These are phyloP conservation scores for Thecocarcelia acutangulata DNA, from an alignment of 2,888 invertebrate genomes.

Conservation along the genomic window DNA sequence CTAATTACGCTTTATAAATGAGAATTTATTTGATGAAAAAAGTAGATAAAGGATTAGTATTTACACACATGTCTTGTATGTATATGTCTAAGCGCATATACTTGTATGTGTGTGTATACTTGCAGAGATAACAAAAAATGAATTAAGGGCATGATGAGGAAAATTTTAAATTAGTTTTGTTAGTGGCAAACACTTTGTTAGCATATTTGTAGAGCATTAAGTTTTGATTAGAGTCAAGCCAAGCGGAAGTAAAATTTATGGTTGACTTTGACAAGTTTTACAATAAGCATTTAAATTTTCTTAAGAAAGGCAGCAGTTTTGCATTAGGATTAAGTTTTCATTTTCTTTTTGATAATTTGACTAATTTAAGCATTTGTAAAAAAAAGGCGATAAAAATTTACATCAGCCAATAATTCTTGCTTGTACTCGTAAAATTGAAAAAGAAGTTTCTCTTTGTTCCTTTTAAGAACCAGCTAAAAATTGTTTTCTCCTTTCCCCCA, in stretches of 20 bases:
- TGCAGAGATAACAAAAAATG: not conserved
- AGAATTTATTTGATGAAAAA: slow-evolving; percentile 7
- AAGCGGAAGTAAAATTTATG: slow-evolving; percentile 27
- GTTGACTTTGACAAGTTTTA: slow-evolving; percentile 23
- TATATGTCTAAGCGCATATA: not conserved
- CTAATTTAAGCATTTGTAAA: not conserved
- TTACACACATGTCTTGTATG: not conserved
- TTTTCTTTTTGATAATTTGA: not conserved
- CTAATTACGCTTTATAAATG: slow-evolving; percentile 54
- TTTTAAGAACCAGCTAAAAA: slow-evolving; percentile 26
- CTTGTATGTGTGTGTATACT: not conserved
- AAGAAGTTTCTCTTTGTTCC: slow-evolving; percentile 2
- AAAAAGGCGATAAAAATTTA: too few relatives aligned
- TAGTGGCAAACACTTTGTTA: slow-evolving; percentile 7
- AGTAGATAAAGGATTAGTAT: slow-evolving; percentile 7
- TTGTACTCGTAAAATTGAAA: slow-evolving; percentile 17
- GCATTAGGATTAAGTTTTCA: not conserved
- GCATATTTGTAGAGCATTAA: slow-evolving; percentile 11
- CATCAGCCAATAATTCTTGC: not conserved
- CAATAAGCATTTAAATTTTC: not conserved
- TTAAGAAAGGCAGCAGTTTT: not conserved
- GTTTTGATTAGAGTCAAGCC: slow-evolving; percentile 42
- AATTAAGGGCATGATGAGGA: not conserved
- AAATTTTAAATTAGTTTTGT: slow-evolving; percentile 49
- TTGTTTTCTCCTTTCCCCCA: not conserved